These are phyloP conservation scores for Agelastica alni DNA, from an alignment of 2,888 invertebrate species.

Conservation along the genomic window DNA sequence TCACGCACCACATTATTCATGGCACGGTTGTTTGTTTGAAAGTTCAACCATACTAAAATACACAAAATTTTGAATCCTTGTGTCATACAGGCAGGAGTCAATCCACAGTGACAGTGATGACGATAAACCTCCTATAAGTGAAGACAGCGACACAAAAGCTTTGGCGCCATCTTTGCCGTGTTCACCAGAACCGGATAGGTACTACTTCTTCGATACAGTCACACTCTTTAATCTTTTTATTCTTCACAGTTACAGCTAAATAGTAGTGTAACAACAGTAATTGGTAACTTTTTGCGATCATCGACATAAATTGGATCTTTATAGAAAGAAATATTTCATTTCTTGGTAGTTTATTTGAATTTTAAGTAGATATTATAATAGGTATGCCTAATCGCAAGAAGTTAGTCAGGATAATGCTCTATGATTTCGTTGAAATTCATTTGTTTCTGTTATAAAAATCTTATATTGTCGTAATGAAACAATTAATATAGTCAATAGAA, in stretches of 20 bases:
- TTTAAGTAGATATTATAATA: too few species aligned
- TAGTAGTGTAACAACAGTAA: not conserved
- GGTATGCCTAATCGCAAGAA: conserved; percentile 17
- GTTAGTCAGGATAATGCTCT: conserved; percentile 3
- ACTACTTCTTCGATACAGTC: conserved; percentile 31
- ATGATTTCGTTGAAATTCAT: not conserved
- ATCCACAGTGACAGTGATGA: conserved; percentile 39
- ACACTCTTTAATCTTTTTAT: conserved; percentile 15
- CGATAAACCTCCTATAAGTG: conserved; percentile 47
- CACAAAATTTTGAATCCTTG: conserved; percentile 24
- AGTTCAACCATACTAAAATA: not conserved
- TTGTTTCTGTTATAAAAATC: too few species aligned
- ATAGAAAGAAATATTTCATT: too few species aligned
- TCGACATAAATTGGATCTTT: too few species aligned
- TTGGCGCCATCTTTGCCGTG: conserved; percentile 46
- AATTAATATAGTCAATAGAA: too few species aligned
- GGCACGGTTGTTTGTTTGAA: too few species aligned
- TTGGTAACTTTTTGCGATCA: conserved; percentile 13
- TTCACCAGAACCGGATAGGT: conserved; percentile 51
- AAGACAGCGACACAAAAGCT: conserved; percentile 50
- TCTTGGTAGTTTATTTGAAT: too few species aligned
- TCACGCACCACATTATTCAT: too few species aligned
- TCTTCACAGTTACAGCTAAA: conserved; percentile 4
- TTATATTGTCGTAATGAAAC: too few species aligned
- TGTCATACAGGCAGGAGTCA: conserved; percentile 43